Evolutionary conservation across 2,888 invertebrate species (phyloP), one percentile per base, ranked within the genome.

Genomic region (Drosophila gaucha): DNA sequence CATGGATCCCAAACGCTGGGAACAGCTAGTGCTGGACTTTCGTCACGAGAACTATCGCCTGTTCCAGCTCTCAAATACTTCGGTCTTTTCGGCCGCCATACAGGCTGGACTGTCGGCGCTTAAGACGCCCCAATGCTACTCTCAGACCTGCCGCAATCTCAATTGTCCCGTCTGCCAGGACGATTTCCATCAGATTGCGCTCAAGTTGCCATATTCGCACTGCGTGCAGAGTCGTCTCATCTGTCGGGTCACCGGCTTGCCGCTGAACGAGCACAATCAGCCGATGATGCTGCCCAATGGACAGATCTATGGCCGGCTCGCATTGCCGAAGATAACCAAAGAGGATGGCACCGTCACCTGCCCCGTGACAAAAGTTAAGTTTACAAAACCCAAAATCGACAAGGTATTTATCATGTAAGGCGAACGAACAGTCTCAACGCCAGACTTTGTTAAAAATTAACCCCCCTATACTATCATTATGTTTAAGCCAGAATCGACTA

Each of bases 211-310:
- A 67, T 97, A 95, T 92, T 98, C 99, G 69, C 99, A 99, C 93
- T 98, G 98, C 92, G 96, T 97, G 52, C 99, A 99, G 92, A 98
- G 98, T 72, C 95, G 98, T 55, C 94, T 99, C 55, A 96, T 99
- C 88, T 99, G 99, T 92, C 94, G 94, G 89, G 95, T 99, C 82
- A 96, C 97, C 66, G 97, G 97, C 26, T 94, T 96, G 84, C 96
- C 98, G 46, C 94, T 99, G 87, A 98, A 99, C 93, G 99, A 99
- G 91, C 96, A 99, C 92, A 99, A 99, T 93, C 97, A 97, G 82
- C 99, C 99, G 10, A 97, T 99, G 96, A 98, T 98, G 95, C 94
- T 99, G 92, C 99, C 99, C 68, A 99, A 99, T 93, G 99, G 99
- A 57, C 96, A 97, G 92, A 98, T 99, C 63, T 99, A 98, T 90